These are phyloP conservation scores for Phragmatobia fuliginosa DNA, from an alignment of 2,888 invertebrate species.

Conservation along the genomic window DNA sequence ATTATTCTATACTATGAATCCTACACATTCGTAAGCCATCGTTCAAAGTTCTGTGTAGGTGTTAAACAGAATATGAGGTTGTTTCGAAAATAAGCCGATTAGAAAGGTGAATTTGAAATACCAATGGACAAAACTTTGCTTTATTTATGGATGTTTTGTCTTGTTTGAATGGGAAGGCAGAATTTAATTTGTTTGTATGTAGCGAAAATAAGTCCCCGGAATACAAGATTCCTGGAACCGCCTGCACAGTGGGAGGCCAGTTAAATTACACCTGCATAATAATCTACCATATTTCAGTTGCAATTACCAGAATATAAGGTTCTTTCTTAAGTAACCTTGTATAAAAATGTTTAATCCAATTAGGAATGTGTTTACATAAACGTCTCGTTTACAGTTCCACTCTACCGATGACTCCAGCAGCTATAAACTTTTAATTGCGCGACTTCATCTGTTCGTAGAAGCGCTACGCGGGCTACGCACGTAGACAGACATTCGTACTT, in stretches of 20 bases:
- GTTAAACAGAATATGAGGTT: conserved; percentile 40
- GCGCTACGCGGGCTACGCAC: conserved; percentile 38
- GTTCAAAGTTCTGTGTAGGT: conserved; percentile 10
- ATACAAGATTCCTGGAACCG: not conserved
- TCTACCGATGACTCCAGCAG: conserved; percentile 61
- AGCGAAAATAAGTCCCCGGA: not conserved
- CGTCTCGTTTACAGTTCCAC: conserved; percentile 64
- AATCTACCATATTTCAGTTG: conserved; percentile 29
- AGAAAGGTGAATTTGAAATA: conserved; percentile 59
- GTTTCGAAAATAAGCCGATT: conserved; percentile 59
- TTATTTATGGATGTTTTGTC: conserved; percentile 15
- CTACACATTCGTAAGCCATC: not conserved
- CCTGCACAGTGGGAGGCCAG: conserved; percentile 10
- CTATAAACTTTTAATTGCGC: conserved; percentile 72
- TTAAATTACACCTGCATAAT: conserved; percentile 43
- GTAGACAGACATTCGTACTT: conserved; percentile 44
- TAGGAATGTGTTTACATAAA: conserved; percentile 64
- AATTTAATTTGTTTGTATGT: conserved; percentile 11
- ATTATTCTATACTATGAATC: not conserved
- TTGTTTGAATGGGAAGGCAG: conserved; percentile 16
- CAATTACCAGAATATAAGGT: conserved; percentile 42
- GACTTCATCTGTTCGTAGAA: conserved; percentile 39
- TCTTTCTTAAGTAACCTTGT: conserved; percentile 24
- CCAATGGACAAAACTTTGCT: conserved; percentile 47
- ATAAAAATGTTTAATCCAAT: conserved; percentile 59